Percentiles rank a stretch among this genome's conserved stretches.
Evolutionary conservation across 2,113 vertebrate species (phyloP).

Genomic region (Lasiurus cinereus): DNA sequence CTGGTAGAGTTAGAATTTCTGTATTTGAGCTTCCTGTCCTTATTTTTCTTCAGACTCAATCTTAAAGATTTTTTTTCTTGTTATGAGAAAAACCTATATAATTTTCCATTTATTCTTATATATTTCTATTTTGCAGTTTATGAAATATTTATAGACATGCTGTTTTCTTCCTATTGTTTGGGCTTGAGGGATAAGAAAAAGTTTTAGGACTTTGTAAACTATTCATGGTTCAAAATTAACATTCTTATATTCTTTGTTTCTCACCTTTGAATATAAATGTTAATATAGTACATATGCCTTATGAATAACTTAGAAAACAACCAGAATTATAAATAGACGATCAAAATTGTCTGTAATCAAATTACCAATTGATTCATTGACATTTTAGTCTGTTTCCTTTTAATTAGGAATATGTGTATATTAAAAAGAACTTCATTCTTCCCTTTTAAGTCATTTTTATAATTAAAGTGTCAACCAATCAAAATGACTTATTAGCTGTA

Average conservation of each 20-base stretch:
- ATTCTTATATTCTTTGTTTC: neutral
- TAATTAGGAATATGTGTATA: neutral
- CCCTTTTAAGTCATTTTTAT: neutral
- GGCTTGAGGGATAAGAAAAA: neutral
- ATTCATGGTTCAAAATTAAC: constrained; percentile 28
- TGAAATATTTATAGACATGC: constrained; percentile 45
- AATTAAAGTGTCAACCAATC: neutral
- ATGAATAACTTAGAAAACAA: constrained; percentile 36
- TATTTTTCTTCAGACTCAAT: constrained; percentile 44
- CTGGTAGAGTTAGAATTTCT: constrained; percentile 33
- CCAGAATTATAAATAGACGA: constrained; percentile 22
- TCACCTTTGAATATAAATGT: neutral
- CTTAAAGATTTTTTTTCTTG: neutral
- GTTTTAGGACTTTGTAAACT: neutral
- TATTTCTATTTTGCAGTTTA: constrained; percentile 35
- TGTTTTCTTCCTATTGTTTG: constrained; percentile 2
- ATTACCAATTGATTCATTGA: neutral
- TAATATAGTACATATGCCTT: neutral
- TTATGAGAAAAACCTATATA: constrained; percentile 11
- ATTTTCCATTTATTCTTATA: constrained; percentile 36
- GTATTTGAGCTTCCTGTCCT: constrained; percentile 10
- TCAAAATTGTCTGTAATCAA: constrained; percentile 33
- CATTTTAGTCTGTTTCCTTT: constrained; percentile 29
- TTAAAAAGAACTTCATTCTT: constrained; percentile 23
- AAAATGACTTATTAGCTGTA: neutral